Conservation (phyloP, 2,888 invertebrate species). For the Cancer borealis region DNA sequence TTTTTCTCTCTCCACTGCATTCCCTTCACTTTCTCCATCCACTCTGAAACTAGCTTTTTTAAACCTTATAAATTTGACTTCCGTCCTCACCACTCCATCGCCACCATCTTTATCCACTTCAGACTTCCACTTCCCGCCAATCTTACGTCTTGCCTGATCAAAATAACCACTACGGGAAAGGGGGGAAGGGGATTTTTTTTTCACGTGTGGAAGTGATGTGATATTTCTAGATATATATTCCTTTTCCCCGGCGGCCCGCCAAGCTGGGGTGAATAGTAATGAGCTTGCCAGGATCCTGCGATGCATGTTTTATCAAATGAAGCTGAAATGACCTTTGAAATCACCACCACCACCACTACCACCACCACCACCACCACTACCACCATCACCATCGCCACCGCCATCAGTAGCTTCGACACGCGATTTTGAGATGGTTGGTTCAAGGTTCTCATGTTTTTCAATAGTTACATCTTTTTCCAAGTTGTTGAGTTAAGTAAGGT, state of each 20-base stretch:
- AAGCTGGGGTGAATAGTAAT: constrained; percentile 2
- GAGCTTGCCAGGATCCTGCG: not conserved
- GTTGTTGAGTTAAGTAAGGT: not conserved
- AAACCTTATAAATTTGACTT: no score
- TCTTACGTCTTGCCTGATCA: not conserved
- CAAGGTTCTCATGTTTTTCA: not conserved
- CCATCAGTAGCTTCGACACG: not conserved
- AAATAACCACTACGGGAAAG: not conserved
- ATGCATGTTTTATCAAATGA: constrained; percentile 12
- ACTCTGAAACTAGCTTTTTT: no score
- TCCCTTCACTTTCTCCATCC: not conserved
- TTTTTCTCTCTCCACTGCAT: not conserved
- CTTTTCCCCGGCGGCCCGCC: not conserved
- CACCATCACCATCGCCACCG: not conserved
- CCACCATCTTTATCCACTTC: not conserved
- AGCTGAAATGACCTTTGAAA: not conserved
- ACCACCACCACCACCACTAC: not conserved
- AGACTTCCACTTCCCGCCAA: not conserved
- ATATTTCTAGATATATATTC: constrained; percentile 23
- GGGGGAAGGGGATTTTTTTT: not conserved
- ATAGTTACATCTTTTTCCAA: not conserved
- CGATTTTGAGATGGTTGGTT: not conserved
- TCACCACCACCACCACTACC: not conserved
- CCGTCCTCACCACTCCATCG: not conserved
- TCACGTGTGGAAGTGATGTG: not conserved